Base-by-base conservation (phyloP, 2,888 invertebrate genomes). In the Amphipyra tragopoginis region DNA sequence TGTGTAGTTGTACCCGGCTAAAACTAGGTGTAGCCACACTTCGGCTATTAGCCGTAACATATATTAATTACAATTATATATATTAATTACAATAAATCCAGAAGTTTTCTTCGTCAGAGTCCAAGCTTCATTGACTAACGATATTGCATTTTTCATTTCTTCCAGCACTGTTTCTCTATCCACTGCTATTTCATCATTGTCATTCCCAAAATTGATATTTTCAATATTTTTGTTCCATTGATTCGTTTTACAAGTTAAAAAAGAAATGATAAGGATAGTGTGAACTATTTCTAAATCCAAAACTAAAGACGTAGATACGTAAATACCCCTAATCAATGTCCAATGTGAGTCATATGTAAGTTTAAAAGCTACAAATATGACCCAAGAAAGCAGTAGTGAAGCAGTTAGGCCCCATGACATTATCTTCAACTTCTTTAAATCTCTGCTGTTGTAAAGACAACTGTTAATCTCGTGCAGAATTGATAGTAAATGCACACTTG, bases 231-330 rank as follows among this genome's bases (percentile, higher is more conserved):
- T 49, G 45, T 61, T 56, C 75, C 74, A 70, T 6, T 9, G 36
- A 10, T 60, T 14, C 7, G 49, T 74, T 61, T 73, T 55, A 26
- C 33, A 43, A 9, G 75, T 61, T 8, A 69, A 21, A 7, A 71
- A 56, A 29, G 50, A 40, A 5, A 44, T 53, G 9, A 45, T 42
- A 0, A 70, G 9, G 4, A 61, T 52, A 0, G 47, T 47, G 38
- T 70, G 43, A 10, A 60, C n/a, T n/a, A 70, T 7, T 51, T 69
- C 74, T 11, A 73, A 50, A 47, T 69, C 74, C 14, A 69, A 48
- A 5, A 69, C 21, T 15, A 67, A n/a, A 2, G 74, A 51, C 8
- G 43, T 43, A 1, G 29, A 61, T 6, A 55, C 52, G 11, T 73
- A 70, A 5, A 68, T 8, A 29, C 40, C 54, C 44, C 69, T 60